Conservation (phyloP, 2,797 vertebrate genomes). For the Alcedo atthis region DNA sequence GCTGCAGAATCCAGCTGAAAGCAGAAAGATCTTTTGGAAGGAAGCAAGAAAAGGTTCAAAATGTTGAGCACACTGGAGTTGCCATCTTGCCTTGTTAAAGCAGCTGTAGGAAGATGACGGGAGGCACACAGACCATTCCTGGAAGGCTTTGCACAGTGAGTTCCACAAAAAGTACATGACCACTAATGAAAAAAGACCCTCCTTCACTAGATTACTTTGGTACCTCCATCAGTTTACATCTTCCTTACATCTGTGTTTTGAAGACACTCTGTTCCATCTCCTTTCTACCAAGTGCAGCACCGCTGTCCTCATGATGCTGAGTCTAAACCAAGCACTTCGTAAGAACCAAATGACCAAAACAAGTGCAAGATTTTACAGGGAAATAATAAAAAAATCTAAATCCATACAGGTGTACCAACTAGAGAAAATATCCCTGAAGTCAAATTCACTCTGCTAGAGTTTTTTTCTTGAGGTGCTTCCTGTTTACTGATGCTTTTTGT, state of each 20-base stretch:
- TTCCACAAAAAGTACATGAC: background rate
- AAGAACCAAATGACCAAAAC: background rate
- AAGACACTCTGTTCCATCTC: background rate
- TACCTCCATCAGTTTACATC: background rate
- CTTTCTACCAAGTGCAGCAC: background rate
- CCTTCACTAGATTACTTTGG: background rate
- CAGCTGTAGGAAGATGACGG: background rate
- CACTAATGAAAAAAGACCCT: background rate
- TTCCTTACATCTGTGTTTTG: background rate
- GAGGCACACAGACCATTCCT: background rate
- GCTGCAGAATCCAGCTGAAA: background rate
- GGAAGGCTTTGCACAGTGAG: background rate
- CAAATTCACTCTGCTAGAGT: background rate
- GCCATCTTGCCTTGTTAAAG: background rate
- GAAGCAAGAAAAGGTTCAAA: background rate
- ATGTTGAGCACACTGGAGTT: fast-evolving
- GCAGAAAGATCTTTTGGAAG: background rate
- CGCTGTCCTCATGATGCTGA: background rate
- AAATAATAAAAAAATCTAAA: background rate
- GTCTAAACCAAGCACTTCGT: background rate
- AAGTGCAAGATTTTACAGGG: background rate
- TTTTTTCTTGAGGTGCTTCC: background rate
- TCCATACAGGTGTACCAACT: background rate
- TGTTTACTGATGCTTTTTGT: background rate
- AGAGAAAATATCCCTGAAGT: background rate